These are phyloP conservation scores for Amphipoea lucens DNA, from an alignment of 2,888 invertebrate genomes.

Conservation along the genomic window DNA sequence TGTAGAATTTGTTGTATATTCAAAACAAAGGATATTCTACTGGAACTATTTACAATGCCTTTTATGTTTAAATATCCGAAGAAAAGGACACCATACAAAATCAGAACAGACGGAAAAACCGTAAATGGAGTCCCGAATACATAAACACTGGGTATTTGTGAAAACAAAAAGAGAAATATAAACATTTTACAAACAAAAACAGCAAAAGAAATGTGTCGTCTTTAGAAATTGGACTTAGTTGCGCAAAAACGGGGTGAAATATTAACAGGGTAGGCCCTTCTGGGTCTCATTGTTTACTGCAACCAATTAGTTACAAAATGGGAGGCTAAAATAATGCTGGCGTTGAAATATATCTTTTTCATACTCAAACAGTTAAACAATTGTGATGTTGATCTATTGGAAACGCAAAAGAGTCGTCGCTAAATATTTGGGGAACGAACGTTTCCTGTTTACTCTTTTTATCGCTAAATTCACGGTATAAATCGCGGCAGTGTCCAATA, in stretches of 20 bases:
- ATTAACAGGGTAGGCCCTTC: slow-evolving; percentile 58
- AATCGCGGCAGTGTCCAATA: slow-evolving; percentile 35
- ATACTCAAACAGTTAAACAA: slow-evolving; percentile 41
- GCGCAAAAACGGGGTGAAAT: slow-evolving; percentile 68
- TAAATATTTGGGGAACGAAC: slow-evolving; percentile 11
- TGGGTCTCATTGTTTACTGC: slow-evolving; percentile 65
- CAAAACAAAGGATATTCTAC: not conserved
- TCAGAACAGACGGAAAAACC: slow-evolving; percentile 13
- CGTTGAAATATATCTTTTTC: slow-evolving; percentile 50
- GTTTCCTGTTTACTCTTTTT: slow-evolving; percentile 15
- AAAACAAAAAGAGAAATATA: slow-evolving; percentile 41
- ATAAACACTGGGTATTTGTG: slow-evolving; percentile 20
- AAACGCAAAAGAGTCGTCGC: not conserved
- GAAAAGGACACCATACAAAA: slow-evolving; percentile 47
- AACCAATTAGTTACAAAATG: slow-evolving; percentile 71
- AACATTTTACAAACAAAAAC: slow-evolving; percentile 42
- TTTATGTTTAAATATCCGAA: slow-evolving; percentile 13
- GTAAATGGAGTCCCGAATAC: slow-evolving; percentile 39
- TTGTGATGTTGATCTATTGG: slow-evolving; percentile 26
- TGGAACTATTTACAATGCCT: slow-evolving; percentile 8
- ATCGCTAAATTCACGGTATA: slow-evolving; percentile 12
- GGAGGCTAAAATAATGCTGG: slow-evolving; percentile 59
- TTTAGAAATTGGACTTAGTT: slow-evolving; percentile 64
- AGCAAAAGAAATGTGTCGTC: slow-evolving; percentile 61
- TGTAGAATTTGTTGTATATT: not conserved